Conservation (phyloP, 2,113 vertebrate genomes). For the Perca schrenkii region DNA sequence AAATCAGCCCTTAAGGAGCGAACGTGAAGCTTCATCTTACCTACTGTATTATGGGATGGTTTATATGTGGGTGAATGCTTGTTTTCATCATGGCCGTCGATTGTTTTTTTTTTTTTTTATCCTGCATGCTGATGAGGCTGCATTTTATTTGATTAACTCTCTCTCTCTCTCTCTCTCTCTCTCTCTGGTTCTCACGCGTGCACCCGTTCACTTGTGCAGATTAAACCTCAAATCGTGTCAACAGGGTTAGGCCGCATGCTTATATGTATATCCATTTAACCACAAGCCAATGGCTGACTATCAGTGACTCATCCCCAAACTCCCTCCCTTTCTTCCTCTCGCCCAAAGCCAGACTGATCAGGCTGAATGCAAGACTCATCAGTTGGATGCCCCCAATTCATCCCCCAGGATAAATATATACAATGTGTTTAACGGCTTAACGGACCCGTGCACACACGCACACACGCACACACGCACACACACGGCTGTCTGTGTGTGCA, state of each 20-base stretch:
- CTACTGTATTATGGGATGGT: conserved; percentile 13
- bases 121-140: conserved; percentile 45
- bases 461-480: conserved; percentile 11
- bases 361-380: conserved; percentile 78
- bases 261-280: conserved; percentile 69
- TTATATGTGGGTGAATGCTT: conserved; percentile 27
- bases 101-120: conserved; percentile 28
- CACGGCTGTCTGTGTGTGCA: conserved; percentile 59
- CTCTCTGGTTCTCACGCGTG: conserved; percentile 45
- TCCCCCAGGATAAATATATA: conserved; percentile 77
- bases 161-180: conserved; percentile 30
- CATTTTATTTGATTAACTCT: conserved; percentile 65
- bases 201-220: conserved; percentile 59
- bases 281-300: conserved; percentile 68
- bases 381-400: conserved; percentile 74
- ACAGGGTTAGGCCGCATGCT: conserved; percentile 66
- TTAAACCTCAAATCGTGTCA: conserved; percentile 72
- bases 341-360: conserved; percentile 71
- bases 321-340: conserved; percentile 16
- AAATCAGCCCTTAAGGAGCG: background rate
- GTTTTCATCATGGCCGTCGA: conserved; percentile 27
- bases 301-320: conserved; percentile 73
- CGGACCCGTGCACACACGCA: conserved; percentile 5
- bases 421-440: conserved; percentile 79
- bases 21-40: conserved; percentile 20